Evolutionary conservation across 2,797 vertebrate genomes (phyloP).

Genomic region (Rhynchotus rufescens): DNA sequence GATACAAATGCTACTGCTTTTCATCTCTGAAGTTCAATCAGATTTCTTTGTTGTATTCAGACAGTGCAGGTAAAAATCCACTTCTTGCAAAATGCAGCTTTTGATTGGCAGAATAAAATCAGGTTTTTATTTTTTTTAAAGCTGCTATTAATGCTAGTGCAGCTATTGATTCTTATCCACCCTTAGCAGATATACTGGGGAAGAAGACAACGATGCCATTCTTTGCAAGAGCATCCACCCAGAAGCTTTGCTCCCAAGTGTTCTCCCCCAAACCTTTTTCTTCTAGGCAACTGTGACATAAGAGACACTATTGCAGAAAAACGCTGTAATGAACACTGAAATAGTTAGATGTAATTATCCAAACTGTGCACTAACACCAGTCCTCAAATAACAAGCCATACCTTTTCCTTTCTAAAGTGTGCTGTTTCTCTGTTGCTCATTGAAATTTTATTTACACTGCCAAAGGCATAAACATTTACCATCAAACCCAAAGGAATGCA

Average conservation of each 20-base stretch:
- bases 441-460: conserved; percentile 31
- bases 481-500: background rate
- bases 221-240: background rate
- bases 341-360: conserved; percentile 34
- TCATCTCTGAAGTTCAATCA: conserved; percentile 5
- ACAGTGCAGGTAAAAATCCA: background rate
- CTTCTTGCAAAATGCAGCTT: background rate
- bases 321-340: background rate
- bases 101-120: background rate
- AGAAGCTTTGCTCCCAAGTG: background rate
- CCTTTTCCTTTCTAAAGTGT: background rate
- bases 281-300: conserved; percentile 6
- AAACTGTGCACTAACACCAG: conserved; percentile 18
- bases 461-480: conserved; percentile 11
- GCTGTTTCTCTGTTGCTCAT: background rate
- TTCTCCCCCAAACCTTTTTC: background rate
- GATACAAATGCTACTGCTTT: conserved; percentile 1
- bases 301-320: background rate
- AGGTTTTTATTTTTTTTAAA: background rate
- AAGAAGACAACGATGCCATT: background rate
- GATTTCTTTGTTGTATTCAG: background rate
- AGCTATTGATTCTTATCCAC: background rate
- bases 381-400: conserved; percentile 30
- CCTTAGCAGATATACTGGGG: background rate
- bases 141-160: background rate